A percentile compares a stretch with the other conserved stretches of the same genome.
Conservation (phyloP, 1,140 invertebrate genomes). For the Mamestra configurata region DNA sequence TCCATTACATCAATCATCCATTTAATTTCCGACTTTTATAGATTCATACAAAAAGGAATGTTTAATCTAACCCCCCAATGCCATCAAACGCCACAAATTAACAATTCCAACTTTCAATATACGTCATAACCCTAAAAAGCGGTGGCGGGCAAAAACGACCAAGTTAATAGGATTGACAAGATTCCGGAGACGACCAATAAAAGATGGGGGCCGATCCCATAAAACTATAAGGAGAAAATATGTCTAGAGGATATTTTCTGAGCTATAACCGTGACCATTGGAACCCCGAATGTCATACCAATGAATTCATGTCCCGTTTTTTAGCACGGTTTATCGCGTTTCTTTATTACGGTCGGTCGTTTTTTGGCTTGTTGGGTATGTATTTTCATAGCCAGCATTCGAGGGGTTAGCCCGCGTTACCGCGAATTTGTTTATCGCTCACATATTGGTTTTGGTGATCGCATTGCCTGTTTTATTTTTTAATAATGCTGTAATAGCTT, state of each 20-base stretch:
- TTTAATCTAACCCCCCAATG: constrained; percentile 59
- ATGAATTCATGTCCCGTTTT: constrained; percentile 86
- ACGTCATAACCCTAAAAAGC: constrained; percentile 75
- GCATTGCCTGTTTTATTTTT: constrained; percentile 55
- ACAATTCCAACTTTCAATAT: constrained; percentile 65
- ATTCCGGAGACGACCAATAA: constrained; percentile 81
- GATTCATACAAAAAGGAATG: constrained; percentile 50
- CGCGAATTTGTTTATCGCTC: constrained; percentile 83
- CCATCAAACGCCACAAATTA: constrained; percentile 58
- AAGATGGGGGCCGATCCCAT: constrained; percentile 80
- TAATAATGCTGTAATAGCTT: constrained; percentile 43
- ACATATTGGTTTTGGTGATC: constrained; percentile 74
- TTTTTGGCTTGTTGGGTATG: constrained; percentile 72
- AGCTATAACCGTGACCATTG: constrained; percentile 82
- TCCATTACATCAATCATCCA: constrained; percentile 20
- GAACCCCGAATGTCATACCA: constrained; percentile 85
- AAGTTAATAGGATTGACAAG: constrained; percentile 83
- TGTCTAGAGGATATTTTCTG: constrained; percentile 76
- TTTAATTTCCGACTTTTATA: constrained; percentile 13
- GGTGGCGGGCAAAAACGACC: constrained; percentile 62
- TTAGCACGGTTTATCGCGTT: constrained; percentile 84
- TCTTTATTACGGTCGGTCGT: constrained; percentile 84
- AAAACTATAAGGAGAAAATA: constrained; percentile 86
- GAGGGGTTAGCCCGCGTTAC: constrained; percentile 73
- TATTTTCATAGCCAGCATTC: constrained; percentile 71